Base-by-base conservation (phyloP, 2,888 invertebrate species). In the Leptopterna dolabrata region DNA sequence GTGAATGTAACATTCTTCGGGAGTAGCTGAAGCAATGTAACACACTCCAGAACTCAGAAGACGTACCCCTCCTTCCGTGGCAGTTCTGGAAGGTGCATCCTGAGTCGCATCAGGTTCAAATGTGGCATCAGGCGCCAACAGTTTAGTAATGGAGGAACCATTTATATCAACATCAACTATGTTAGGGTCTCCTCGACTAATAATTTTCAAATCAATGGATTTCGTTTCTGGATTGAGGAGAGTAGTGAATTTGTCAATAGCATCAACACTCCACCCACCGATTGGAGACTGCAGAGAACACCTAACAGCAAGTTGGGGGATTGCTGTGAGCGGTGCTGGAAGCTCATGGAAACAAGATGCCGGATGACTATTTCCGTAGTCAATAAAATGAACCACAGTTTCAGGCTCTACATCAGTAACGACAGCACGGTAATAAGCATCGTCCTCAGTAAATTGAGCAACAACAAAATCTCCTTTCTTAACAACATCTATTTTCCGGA, bases 231-330 rank as follows among this genome's bases (percentile, higher is more conserved):
- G 14, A 27, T 43, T 73, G 3, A 73, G 16, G 14, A 43, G 29
- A 0, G 14, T n/a, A n/a, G 71, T n/a, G 16, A 85, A 85, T 85
- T 73, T 71, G 19, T 85, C 85, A 9, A 85, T 85, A 0, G 85
- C 85, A 36, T 85, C 73, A 30, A 76, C 85, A 29, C 85, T 85
- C 85, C 85, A 85, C 7, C 85, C 84, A 14, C 84, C 85, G 16
- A 47, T 24, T 7, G 85, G 85, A 9, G 85, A 73, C 30, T 85
- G 85, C 2, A 95, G 91, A 0, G 94, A 93, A 90, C 95, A 95
- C 89, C 93, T 93, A 89, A 93, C 93, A 0, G 95, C 94, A 0
- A 95, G 91, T 4, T 93, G 93, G 2, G 95, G 94, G 89, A 94
- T 92, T 2, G 92, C 91, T 51, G 93, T 93, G 0, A 95, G 92